Base-by-base conservation (phyloP, 2,113 vertebrate species). In the Monopterus albus region DNA sequence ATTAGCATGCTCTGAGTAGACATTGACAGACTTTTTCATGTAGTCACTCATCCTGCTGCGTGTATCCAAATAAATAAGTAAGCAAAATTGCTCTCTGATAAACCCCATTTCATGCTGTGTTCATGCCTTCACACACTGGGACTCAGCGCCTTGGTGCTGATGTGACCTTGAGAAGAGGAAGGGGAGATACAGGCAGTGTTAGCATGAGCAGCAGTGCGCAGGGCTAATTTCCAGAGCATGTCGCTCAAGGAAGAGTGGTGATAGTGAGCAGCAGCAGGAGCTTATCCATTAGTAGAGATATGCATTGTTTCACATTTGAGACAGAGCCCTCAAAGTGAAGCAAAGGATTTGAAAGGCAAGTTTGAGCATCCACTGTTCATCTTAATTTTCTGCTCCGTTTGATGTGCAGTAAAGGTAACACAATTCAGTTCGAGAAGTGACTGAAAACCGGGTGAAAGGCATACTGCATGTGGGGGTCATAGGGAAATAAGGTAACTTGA, bases 1-100 rank as follows among this genome's bases (percentile, higher is more conserved):
- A 92, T 92, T 91, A 87, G 88, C 89, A 87, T 76, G 74, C 87
- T 85, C 75, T 85, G 72, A 83, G 64, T 80, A 50, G 65, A 85
- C 81, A 81, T 43, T 6, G 68, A 75, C 78, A 51, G 60, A 52
- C 65, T 59, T 82, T 29, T 31, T 88, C 43, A 70, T 2, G 23
- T 82, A 73, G 81, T 87, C 78, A 87, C 59, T 76, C 56, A 65
- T 46, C 47, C 31, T 47, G 40, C 66, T 53, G 75, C 35, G 42
- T 52, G 74, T 72, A 66, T 76, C 78, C 57, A 60, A 67, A 87
- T 82, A 78, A 87, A 82, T 71, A 76, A 77, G 65, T 17, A 35
- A 59, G 51, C 20, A 7, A 45, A 57, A 57, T 29, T 63, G 77
- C 64, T 86, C 53, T 47, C 67, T 33, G 60, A 40, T 71, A 72